Percentiles rank a stretch among this genome's conserved stretches.
Evolutionary conservation across 2,797 vertebrate genomes (phyloP).

Genomic region (Semotilus atromaculatus): DNA sequence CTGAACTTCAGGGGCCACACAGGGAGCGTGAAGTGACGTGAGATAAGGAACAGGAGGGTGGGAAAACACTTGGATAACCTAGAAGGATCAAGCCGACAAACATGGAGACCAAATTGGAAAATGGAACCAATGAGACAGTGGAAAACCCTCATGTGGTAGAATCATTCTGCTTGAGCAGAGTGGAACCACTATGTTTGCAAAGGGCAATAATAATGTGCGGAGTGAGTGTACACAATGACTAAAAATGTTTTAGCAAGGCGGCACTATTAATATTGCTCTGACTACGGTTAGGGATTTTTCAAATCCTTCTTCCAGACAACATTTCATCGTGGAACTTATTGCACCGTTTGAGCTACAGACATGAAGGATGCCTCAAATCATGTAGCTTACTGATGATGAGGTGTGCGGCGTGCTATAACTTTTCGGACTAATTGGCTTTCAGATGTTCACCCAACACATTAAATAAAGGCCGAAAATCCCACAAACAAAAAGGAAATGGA

Average conservation of each 20-base stretch:
- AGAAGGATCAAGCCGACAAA: neutral
- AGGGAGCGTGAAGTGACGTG: neutral
- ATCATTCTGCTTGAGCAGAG: slow-evolving; percentile 2
- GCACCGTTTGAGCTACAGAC: neutral
- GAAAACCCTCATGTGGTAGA: neutral
- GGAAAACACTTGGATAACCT: neutral
- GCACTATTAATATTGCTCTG: slow-evolving; percentile 9
- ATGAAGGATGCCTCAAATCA: neutral
- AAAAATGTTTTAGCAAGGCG: neutral
- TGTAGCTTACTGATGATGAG: neutral
- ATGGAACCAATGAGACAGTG: slow-evolving; percentile 17
- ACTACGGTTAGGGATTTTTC: neutral
- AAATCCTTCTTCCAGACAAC: neutral
- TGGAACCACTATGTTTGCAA: slow-evolving; percentile 3
- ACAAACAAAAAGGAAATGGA: neutral
- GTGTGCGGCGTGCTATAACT: neutral
- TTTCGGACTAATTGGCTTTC: neutral
- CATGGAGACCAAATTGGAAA: neutral
- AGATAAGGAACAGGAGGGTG: neutral
- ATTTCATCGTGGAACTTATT: neutral
- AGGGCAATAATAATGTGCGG: neutral
- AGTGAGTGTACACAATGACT: slow-evolving; percentile 1
- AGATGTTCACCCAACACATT: too few relatives aligned
- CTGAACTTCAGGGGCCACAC: neutral
- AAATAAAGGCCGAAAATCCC: neutral